A percentile compares a stretch with the other conserved stretches of the same genome.
phyloP scores from a whole-genome alignment of 2,888 invertebrate species.

The Horisme vitalbata region DNA sequence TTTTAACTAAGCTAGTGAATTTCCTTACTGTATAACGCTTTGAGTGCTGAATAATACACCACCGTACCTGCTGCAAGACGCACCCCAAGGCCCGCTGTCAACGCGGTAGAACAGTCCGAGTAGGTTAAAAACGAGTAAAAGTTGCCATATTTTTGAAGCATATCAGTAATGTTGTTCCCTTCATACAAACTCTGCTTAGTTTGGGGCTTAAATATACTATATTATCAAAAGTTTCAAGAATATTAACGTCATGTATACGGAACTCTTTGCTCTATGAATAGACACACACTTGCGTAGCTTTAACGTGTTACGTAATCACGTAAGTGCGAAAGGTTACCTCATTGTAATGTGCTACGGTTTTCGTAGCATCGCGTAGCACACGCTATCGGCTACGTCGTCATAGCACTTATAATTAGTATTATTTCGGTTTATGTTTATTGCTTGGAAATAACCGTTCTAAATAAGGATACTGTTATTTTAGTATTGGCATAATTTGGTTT shows the following conservation, averaged over 20 bases:
- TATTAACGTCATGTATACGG: background rate
- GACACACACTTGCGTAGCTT: slow-evolving; percentile 2
- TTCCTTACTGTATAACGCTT: no score
- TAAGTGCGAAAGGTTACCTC: slow-evolving; percentile 22
- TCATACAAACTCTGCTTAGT: no score
- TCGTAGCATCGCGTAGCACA: slow-evolving; percentile 21
- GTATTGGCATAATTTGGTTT: slow-evolving; percentile 15
- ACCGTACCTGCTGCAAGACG: no score
- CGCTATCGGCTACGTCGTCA: slow-evolving; percentile 20
- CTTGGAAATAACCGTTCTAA: no score
- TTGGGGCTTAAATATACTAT: no score
- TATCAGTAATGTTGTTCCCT: no score
- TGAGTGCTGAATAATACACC: no score
- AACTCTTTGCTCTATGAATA: slow-evolving; percentile 1
- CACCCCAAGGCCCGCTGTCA: no score
- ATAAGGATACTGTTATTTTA: background rate
- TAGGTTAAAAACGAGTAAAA: no score
- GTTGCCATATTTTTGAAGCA: no score
- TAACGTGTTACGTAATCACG: slow-evolving; percentile 4
- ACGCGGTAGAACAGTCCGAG: no score
- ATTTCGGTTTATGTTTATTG: background rate
- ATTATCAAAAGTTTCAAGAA: background rate
- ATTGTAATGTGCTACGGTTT: slow-evolving; percentile 27
- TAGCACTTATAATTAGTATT: background rate
- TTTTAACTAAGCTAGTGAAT: no score